Evolutionary conservation across 2,113 vertebrate genomes (phyloP), one percentile per base, ranked within the genome.

Genomic region (Butastur rufipennis): DNA sequence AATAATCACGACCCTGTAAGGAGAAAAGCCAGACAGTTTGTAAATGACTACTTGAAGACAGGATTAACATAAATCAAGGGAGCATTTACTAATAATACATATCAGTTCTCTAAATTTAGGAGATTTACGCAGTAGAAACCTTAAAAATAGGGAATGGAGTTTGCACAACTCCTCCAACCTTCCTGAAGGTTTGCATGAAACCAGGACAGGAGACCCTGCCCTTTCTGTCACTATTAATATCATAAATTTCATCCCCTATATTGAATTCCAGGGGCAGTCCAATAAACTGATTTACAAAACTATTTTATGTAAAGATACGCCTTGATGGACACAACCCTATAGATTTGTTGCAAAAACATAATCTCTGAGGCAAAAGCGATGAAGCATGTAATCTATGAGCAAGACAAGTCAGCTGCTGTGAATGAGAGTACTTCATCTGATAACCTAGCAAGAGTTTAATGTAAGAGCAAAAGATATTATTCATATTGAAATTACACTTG

Each of bases 1-100:
- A 99, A 97, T 99, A 99, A 98, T 99, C 99, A 90, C 97, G 98
- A 94, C 99, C 99, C 99, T 99, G 86, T 20, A 87, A 79, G 89
- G 71, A 93, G 81, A 95, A 56, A 61, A 95, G 85, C 23, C 91
- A 81, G 43, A 38, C 7, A 18, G 38, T 26, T n/a, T 45, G 81
- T 47, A 56, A 86, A 53, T 0, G 15, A 50, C 53, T 16, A 31
- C 45, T 29, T 62, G 56, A 59, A 86, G 52, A 47, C 6, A 31
- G 55, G 7, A 62, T 6, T 9, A 40, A 27, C 52, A 10, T 11
- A 32, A 75, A 48, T 10, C 15, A 52, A 70, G 74, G 65, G 7
- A 42, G 27, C 0, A 0, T 12, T 14, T 9, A 3, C 13, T 63
- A 11, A 23, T 11, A 27, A 26, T 7, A 4, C 7, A 2, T 2